Evolutionary conservation across 2,113 vertebrate genomes (phyloP).

Genomic region (Tyto alba): DNA sequence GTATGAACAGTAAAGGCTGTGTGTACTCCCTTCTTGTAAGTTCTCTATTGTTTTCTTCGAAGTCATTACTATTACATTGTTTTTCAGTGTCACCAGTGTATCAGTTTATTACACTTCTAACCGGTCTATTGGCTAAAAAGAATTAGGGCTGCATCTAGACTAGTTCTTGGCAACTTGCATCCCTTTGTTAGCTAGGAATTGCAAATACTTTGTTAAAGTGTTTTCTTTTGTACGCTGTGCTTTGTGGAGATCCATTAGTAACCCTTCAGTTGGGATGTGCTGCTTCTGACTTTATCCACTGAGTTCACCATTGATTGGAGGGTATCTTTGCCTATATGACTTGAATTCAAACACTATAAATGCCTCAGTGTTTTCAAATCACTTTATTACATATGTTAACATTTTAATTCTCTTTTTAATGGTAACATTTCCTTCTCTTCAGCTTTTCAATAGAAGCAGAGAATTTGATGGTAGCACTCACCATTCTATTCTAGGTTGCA

Average conservation of each 20-base stretch:
- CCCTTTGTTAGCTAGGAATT: neutral
- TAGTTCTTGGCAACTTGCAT: neutral
- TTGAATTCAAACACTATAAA: slow-evolving; percentile 49
- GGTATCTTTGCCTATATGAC: slow-evolving; percentile 12
- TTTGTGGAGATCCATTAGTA: neutral
- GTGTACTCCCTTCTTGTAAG: neutral
- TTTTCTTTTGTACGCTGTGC: neutral
- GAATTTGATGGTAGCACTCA: neutral
- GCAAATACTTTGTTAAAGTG: neutral
- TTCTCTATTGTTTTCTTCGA: neutral
- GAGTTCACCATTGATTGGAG: neutral
- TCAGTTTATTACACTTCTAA: neutral
- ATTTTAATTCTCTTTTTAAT: slow-evolving; percentile 3
- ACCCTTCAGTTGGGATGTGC: neutral
- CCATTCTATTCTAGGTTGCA: neutral
- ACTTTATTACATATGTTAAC: slow-evolving; percentile 27
- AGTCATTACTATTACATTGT: neutral
- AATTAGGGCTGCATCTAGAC: neutral
- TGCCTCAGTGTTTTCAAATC: slow-evolving; percentile 12
- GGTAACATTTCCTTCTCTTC: neutral
- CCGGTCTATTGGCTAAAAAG: neutral
- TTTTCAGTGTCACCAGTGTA: neutral
- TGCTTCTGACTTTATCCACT: neutral
- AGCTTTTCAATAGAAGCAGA: neutral
- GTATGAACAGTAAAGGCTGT: neutral